A percentile compares a stretch with the other conserved stretches of the same genome.
Conservation (phyloP, 2,888 invertebrate species). For the Cosmia trapezina region DNA sequence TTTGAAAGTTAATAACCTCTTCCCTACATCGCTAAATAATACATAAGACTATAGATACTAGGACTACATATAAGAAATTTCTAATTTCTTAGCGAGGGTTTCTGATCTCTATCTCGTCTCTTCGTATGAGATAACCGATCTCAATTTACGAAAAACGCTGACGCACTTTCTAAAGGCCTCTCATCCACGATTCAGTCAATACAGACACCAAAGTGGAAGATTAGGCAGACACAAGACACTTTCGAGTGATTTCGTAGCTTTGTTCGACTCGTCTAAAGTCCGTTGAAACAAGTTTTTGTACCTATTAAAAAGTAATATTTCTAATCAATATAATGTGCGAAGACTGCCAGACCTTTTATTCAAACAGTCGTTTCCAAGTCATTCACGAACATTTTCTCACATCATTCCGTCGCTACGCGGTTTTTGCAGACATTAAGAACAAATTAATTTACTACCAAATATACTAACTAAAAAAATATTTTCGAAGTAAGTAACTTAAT, state of each 20-base stretch:
- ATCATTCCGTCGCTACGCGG: constrained; percentile 8
- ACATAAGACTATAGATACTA: neutral
- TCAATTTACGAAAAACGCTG: constrained; percentile 47
- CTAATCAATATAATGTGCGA: constrained; percentile 15
- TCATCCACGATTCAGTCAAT: neutral
- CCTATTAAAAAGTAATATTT: too few relatives aligned
- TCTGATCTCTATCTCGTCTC: constrained; percentile 9
- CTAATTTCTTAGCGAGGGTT: constrained; percentile 19
- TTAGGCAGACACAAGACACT: neutral
- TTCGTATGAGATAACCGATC: constrained; percentile 26
- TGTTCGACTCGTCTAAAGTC: neutral
- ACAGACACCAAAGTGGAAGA: neutral
- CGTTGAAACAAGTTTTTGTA: neutral
- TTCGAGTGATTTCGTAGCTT: neutral
- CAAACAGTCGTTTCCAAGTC: neutral
- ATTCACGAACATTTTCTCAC: constrained; percentile 9
- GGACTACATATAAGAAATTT: neutral
- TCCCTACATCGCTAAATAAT: neutral
- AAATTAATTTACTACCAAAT: constrained; percentile 22
- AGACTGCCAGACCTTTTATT: neutral
- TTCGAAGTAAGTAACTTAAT: constrained; percentile 17
- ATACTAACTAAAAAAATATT: constrained; percentile 13
- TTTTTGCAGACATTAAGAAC: constrained; percentile 12
- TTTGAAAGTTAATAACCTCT: neutral
- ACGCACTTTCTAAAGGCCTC: constrained; percentile 23